phyloP scores from a whole-genome alignment of 2,113 vertebrate species.

The Hippoglossus stenolepis region DNA sequence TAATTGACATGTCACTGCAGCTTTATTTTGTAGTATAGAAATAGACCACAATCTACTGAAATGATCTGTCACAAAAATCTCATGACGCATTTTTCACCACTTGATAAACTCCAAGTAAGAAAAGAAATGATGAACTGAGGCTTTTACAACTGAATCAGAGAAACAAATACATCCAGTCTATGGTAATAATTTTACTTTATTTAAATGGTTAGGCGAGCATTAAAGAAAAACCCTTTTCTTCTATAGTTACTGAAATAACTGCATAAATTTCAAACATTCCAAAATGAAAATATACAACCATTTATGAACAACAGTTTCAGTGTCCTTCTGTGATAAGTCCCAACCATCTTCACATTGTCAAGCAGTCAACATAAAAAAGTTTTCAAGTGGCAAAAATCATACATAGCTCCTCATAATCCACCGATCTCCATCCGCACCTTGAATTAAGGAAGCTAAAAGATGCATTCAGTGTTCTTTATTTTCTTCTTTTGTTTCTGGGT shows the following conservation, averaged over 20 bases:
- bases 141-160: slow-evolving; percentile 3
- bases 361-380: slow-evolving; percentile 55
- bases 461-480: slow-evolving; percentile 15
- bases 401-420: slow-evolving; percentile 25
- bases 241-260: slow-evolving; percentile 81
- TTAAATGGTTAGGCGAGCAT: slow-evolving; percentile 80
- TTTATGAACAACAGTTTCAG: slow-evolving; percentile 58
- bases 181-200: slow-evolving; percentile 81
- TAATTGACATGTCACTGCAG: too few species aligned
- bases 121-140: not conserved
- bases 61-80: not conserved
- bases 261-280: slow-evolving; percentile 76
- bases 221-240: slow-evolving; percentile 72
- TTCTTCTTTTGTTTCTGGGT: slow-evolving; percentile 9
- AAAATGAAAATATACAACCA: slow-evolving; percentile 80
- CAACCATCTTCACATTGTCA: slow-evolving; percentile 47
- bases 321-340: slow-evolving; percentile 56
- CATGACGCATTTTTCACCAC: not conserved
- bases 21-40: too few species aligned
- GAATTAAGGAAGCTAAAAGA: slow-evolving; percentile 30
- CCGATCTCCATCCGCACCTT: slow-evolving; percentile 16
- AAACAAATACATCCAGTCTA: slow-evolving; percentile 34
- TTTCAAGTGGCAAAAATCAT: slow-evolving; percentile 52
- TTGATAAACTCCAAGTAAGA: not conserved
- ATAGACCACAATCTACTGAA: not conserved